Base-by-base conservation (phyloP, 1,140 invertebrate species). In the Bilobella aurantiaca region DNA sequence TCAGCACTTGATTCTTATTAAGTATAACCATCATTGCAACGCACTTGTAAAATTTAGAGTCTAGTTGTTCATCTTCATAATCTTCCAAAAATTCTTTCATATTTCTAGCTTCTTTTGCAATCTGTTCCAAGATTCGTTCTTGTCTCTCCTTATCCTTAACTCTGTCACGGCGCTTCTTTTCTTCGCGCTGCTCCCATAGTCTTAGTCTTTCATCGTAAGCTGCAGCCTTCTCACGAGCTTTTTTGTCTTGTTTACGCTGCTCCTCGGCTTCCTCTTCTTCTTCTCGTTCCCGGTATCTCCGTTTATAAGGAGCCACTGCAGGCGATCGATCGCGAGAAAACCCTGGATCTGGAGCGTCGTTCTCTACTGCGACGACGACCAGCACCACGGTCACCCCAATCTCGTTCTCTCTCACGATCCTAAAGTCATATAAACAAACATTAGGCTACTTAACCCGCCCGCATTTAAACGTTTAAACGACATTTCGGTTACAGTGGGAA, bases 41-140 rank as follows among this genome's bases (percentile, higher is more conserved):
- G n/a, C n/a, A 87, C 86, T 92, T 95, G 79, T 97, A 98, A 81
- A 92, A 98, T 77, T 97, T 97, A 29, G 88, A 82, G 77, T 98
- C 96, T 78, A 98, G 93, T 58, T 92, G 81, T 78, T 98, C 93
- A 78, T 99, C 96, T 77, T 98, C 94, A 76, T 99, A 99, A 78
- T 98, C 96, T 79, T 99, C 95, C 12, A 98, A 82, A 77, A 98
- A 98, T 80, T 98, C 93, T 78, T 96, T 95, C 16, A 99, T 81
- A 46, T 91, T 83, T 78, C 93, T 91, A 0, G 93, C 94, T 79
- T 98, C 94, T 67, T 85, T 85, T 75, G 89, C 85, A 65, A 90
- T 78, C 75, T 95, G 91, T 71, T 91, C 87, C 75, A 91, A 87
- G 73, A 88, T 87, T 64, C 86, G 80, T 30, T 87, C 81, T 75